Evolutionary conservation across 1,140 invertebrate species (phyloP), one percentile per base, ranked within the genome.

Genomic region (Megalopta genalis): DNA sequence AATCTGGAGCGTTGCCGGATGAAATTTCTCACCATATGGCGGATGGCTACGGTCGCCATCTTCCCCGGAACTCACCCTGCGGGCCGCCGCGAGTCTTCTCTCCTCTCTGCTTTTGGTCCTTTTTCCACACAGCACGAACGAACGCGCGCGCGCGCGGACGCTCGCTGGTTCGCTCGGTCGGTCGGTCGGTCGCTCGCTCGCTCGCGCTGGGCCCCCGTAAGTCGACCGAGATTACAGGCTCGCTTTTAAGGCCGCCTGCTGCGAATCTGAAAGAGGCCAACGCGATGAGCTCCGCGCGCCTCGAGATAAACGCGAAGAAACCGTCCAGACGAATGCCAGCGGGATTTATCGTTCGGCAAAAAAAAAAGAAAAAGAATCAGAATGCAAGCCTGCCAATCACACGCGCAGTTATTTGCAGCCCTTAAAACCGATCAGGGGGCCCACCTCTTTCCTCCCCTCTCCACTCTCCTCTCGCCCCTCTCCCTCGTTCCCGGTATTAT

Each of bases 201-300:
- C 21, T 18, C 49, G 49, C 49, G 49, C 49, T 54, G 16, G 52
- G 66, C 25, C 54, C 66, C 54, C 39, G 69, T 80, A 77, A 88
- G 86, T 85, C 85, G 86, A 71, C 25, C 71, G 74, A 88, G 88
- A 89, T 89, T 88, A 88, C 85, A 82, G 86, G 80, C 77, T 84
- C 85, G 85, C 80, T 86, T 86, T 89, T 87, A 77, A 80, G 85
- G 83, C 86, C 84, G 87, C 85, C 85, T 82, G 87, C 87, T 85
- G 85, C 82, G 85, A 83, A 77, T 73, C 79, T 81, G 75, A 88
- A 89, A 89, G 84, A 83, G 86, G 83, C 87, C 86, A 83, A 83
- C 84, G 81, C 78, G 83, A 70, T 46, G 76, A 64, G 32, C 54
- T 18, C 21, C 54, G 54, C 54, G 49, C 57, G 69, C 52, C 54